Conservation (phyloP, 2,888 invertebrate genomes). For the Platycheirus rosarum region DNA sequence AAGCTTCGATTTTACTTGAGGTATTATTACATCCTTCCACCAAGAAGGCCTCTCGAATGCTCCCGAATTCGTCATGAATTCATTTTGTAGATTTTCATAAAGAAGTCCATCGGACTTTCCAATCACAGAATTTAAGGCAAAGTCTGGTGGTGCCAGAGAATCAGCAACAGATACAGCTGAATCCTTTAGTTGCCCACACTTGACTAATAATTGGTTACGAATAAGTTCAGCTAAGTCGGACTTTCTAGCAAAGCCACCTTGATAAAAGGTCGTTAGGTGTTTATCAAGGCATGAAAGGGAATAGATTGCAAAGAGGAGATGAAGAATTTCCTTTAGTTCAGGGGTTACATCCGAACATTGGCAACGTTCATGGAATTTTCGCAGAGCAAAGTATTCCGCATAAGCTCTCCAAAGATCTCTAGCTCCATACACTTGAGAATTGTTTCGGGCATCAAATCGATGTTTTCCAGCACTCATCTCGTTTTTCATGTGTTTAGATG, state of each 20-base stretch:
- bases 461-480: slow-evolving; percentile 85
- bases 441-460: slow-evolving; percentile 90
- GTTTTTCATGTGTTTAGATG: slow-evolving; percentile 85
- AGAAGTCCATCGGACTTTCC: slow-evolving; percentile 90
- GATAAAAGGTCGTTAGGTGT: slow-evolving; percentile 88
- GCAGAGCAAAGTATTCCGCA: slow-evolving; percentile 87
- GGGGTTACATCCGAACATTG: slow-evolving; percentile 80
- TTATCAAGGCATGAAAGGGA: slow-evolving; percentile 86
- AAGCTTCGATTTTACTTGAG: slow-evolving; percentile 79
- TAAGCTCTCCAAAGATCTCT: slow-evolving; percentile 89
- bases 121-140: slow-evolving; percentile 92
- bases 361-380: slow-evolving; percentile 78
- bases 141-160: slow-evolving; percentile 94
- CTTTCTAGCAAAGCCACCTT: slow-evolving; percentile 84
- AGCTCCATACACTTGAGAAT: slow-evolving; percentile 92
- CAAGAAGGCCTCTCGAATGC: slow-evolving; percentile 88
- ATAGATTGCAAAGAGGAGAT: slow-evolving; percentile 84
- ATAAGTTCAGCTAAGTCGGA: slow-evolving; percentile 85
- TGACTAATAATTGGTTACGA: slow-evolving; percentile 86
- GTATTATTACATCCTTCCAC: slow-evolving; percentile 86
- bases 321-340: slow-evolving; percentile 82
- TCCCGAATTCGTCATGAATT: slow-evolving; percentile 87
- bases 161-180: slow-evolving; percentile 92
- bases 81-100: slow-evolving; percentile 88
- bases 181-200: slow-evolving; percentile 88